Percentiles rank a stretch among this genome's conserved stretches.
Conservation (phyloP, 2,888 invertebrate species). For the Himalopsyche anomala region DNA sequence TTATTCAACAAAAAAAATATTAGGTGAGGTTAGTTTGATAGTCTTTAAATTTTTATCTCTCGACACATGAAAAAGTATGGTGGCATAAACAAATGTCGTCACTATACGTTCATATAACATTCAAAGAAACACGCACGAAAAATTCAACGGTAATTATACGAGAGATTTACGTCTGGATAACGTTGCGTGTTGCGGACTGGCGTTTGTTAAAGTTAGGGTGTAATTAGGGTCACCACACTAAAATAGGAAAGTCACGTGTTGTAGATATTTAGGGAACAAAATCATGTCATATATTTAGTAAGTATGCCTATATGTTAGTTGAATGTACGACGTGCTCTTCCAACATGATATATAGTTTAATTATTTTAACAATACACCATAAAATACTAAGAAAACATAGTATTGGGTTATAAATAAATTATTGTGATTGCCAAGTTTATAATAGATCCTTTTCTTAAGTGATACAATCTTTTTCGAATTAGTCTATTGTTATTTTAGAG, state of each 20-base stretch:
- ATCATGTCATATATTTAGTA: background rate
- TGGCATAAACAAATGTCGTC: slow-evolving; percentile 4
- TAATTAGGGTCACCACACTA: slow-evolving; percentile 16
- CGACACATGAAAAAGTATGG: background rate
- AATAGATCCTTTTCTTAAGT: too few relatives aligned
- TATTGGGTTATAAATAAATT: too few relatives aligned
- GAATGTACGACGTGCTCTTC: background rate
- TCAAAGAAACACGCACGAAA: slow-evolving; percentile 17
- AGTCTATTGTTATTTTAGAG: too few relatives aligned
- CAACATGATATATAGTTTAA: too few relatives aligned
- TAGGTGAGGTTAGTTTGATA: background rate
- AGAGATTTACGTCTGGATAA: slow-evolving; percentile 12
- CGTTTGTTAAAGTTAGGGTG: slow-evolving; percentile 9
- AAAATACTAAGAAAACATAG: too few relatives aligned
- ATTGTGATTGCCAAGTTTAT: too few relatives aligned
- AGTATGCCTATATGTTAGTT: background rate
- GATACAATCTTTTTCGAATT: too few relatives aligned
- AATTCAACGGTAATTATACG: slow-evolving; percentile 25
- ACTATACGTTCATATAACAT: slow-evolving; percentile 4
- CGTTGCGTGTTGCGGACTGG: background rate
- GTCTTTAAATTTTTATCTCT: background rate
- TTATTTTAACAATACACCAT: too few relatives aligned
- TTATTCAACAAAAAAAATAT: background rate
- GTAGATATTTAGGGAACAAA: background rate
- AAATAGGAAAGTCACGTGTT: background rate